These are phyloP conservation scores for Calameuta idolon DNA, from an alignment of 2,888 invertebrate genomes.

Conservation along the genomic window DNA sequence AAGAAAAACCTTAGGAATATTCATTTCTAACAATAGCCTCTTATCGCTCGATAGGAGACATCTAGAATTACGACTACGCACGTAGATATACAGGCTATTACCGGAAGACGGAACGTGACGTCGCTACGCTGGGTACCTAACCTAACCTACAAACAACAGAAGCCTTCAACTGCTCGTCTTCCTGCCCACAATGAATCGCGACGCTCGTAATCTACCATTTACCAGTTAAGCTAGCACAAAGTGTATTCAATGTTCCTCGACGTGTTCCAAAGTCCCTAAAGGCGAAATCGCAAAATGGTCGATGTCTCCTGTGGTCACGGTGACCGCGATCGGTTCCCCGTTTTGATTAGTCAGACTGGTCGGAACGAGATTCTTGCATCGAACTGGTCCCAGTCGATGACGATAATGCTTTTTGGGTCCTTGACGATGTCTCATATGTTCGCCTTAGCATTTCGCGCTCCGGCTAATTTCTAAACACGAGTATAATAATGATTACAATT, in stretches of 20 bases:
- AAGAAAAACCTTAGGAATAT: background rate
- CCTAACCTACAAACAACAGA: background rate
- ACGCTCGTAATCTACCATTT: background rate
- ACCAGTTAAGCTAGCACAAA: background rate
- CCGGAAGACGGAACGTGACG: background rate
- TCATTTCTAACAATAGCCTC: background rate
- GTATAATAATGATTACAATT: background rate
- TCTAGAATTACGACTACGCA: background rate
- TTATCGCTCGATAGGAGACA: background rate
- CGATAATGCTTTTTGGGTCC: background rate
- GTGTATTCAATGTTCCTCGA: background rate
- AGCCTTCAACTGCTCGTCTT: background rate
- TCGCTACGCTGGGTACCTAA: background rate
- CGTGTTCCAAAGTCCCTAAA: background rate
- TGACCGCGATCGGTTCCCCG: background rate
- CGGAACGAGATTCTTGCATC: background rate
- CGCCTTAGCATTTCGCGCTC: background rate
- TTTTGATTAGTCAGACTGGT: background rate
- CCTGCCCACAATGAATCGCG: background rate
- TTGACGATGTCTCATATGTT: background rate
- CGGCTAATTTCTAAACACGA: background rate
- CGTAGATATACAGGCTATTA: background rate
- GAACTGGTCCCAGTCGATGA: background rate
- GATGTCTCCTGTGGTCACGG: background rate
- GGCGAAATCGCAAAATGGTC: background rate